phyloP scores from a whole-genome alignment of 2,797 vertebrate species.

The Sus cebifrons region DNA sequence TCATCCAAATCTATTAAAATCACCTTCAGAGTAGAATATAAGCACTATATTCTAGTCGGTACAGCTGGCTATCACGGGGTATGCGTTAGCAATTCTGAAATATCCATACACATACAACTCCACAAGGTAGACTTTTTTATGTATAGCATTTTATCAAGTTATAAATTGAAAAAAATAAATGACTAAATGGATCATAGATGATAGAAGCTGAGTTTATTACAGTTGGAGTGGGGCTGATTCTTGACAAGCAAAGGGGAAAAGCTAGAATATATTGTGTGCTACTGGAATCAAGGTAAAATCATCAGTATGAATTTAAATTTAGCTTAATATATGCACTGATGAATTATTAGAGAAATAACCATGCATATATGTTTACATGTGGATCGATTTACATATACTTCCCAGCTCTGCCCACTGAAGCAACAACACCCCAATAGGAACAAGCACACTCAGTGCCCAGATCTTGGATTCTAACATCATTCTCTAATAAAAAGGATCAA shows the following conservation, averaged over 20 bases:
- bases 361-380: not conserved
- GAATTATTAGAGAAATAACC: not conserved
- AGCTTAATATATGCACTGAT: not conserved
- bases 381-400: not conserved
- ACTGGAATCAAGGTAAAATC: not conserved
- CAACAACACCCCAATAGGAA: not conserved
- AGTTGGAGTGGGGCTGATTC: not conserved
- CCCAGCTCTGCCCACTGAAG: not conserved
- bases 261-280: not conserved
- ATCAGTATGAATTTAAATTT: constrained; percentile 12
- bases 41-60: not conserved
- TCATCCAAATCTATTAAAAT: constrained; percentile 63
- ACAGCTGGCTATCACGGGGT: not conserved
- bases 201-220: constrained; percentile 19
- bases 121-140: not conserved
- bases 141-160: not conserved
- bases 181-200: not conserved
- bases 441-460: not conserved
- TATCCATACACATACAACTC: not conserved
- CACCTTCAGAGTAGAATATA: constrained; percentile 35
- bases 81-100: constrained; percentile 65
- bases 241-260: not conserved
- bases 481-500: not conserved
- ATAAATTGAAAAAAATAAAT: not conserved
- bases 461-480: not conserved